These are phyloP conservation scores for Xenopus tropicalis DNA, from an alignment of 2,113 vertebrate genomes.

Conservation along the genomic window UCB_Xtro_10.0 CM004449.2:104749001-104749500, in stretches of 20 bases:
- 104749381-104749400: no score
- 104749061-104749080: constrained; percentile 17
- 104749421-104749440: no score
- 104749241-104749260: constrained; percentile 10
- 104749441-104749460: no score
- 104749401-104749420: no score
- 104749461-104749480: no score
- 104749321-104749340: neutral
- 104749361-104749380: no score
- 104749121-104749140: constrained; percentile 17
- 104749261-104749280: neutral
- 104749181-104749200: constrained; percentile 14
- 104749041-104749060: no score
- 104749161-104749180: constrained; percentile 26
- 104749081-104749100: constrained; percentile 7
- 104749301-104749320: neutral
- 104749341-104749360: neutral
- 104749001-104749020: no score
- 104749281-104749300: constrained; percentile 10
- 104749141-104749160: constrained; percentile 1
- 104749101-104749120: neutral
- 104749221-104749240: constrained; percentile 10
- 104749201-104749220: neutral
- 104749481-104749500: no score
- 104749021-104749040: no score